phyloP scores from a whole-genome alignment of 2,113 vertebrate genomes.

The Phodopus roborovskii region DNA sequence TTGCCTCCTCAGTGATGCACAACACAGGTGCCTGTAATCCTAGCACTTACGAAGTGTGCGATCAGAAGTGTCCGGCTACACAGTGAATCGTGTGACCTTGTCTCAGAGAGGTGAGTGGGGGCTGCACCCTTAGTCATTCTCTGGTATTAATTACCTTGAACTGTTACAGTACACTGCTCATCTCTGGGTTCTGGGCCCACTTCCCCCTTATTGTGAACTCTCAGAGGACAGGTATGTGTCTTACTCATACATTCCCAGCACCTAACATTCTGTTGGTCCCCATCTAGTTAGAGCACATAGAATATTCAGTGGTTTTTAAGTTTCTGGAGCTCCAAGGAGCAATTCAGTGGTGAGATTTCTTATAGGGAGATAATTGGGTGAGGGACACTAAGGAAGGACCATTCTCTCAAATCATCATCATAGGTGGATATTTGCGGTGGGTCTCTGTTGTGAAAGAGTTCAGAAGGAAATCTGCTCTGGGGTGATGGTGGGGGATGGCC shows the following conservation, averaged over 20 bases:
- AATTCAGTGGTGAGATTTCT: neutral
- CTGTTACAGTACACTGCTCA: neutral
- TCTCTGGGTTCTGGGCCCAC: neutral
- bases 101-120: neutral
- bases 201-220: neutral
- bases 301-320: slow-evolving; percentile 16
- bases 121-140: accelerated
- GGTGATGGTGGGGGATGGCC: neutral
- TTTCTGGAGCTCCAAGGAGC: neutral
- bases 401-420: neutral
- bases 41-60: too few relatives aligned
- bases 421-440: neutral
- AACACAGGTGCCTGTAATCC: neutral
- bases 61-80: neutral
- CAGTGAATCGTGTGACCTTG: neutral
- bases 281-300: neutral
- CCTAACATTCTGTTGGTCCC: neutral
- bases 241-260: slow-evolving; percentile 5
- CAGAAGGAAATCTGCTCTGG: neutral
- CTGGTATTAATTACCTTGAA: neutral
- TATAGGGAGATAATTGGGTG: neutral
- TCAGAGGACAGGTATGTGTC: neutral
- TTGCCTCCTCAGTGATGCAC: neutral
- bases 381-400: neutral
- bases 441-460: neutral